These are phyloP conservation scores for Drosophila helvetica DNA, from an alignment of 2,888 invertebrate genomes.

Conservation along the genomic window DNA sequence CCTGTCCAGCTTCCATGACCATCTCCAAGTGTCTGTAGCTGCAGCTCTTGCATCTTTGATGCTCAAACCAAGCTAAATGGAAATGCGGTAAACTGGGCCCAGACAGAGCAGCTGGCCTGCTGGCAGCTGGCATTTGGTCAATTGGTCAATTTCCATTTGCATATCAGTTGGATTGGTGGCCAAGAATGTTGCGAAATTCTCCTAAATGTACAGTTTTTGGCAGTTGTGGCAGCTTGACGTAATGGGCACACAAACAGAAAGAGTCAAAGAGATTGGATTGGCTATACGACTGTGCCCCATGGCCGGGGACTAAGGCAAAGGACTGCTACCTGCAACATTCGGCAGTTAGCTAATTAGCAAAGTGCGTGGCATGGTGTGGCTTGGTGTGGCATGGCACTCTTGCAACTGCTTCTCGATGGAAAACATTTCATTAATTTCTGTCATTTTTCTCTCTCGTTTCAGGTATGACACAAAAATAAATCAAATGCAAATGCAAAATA, in stretches of 20 bases:
- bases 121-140: constrained; percentile 47
- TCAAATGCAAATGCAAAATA: constrained; percentile 47
- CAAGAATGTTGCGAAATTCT: constrained; percentile 50
- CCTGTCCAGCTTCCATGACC: constrained; percentile 33
- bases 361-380: constrained; percentile 47
- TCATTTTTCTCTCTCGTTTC: constrained; percentile 60
- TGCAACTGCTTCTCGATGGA: constrained; percentile 1
- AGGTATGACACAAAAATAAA: constrained; percentile 61
- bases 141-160: constrained; percentile 75
- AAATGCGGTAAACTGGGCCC: constrained; percentile 59
- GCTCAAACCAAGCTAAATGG: constrained; percentile 65
- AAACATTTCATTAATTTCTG: constrained; percentile 56
- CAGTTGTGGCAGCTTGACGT: constrained; percentile 51
- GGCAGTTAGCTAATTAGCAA: constrained; percentile 61
- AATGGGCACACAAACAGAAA: constrained; percentile 37
- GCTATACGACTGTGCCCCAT: background rate
- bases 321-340: constrained; percentile 12
- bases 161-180: constrained; percentile 69
- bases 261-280: constrained; percentile 17
- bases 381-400: constrained; percentile 7
- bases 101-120: background rate
- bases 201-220: constrained; percentile 35
- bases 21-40: constrained; percentile 1
- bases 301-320: constrained; percentile 16
- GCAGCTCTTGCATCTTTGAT: constrained; percentile 66